These are phyloP conservation scores for Channallabes apus DNA, from an alignment of 2,797 vertebrate species.

Conservation along the genomic window DNA sequence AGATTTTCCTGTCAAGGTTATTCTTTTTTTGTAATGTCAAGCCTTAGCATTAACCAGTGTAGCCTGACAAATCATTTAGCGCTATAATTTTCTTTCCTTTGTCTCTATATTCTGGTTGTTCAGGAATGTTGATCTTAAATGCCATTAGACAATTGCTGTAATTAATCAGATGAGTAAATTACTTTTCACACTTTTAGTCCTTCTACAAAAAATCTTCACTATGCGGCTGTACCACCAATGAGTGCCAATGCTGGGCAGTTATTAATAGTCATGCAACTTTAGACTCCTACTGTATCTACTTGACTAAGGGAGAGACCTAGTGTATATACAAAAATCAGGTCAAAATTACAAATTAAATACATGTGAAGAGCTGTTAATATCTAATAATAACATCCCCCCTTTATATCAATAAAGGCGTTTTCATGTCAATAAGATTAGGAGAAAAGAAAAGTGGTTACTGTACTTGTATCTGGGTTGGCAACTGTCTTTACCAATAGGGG, in stretches of 20 bases:
- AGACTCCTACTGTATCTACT: constrained; percentile 3
- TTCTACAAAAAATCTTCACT: not conserved
- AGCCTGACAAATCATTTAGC: not conserved
- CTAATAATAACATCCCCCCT: not conserved
- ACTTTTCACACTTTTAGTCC: constrained; percentile 20
- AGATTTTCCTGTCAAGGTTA: not conserved
- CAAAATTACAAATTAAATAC: not conserved
- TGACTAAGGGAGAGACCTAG: not conserved
- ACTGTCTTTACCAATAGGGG: not conserved
- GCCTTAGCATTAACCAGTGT: not conserved
- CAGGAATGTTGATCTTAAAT: not conserved
- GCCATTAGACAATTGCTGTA: constrained; percentile 32
- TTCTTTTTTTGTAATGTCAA: constrained; percentile 6
- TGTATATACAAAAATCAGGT: not conserved
- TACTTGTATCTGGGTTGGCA: not conserved
- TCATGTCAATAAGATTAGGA: not conserved
- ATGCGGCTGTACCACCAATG: not conserved
- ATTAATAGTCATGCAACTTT: not conserved
- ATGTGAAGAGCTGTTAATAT: not conserved
- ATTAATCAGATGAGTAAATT: constrained; percentile 37
- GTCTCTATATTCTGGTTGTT: constrained; percentile 12
- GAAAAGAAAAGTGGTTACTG: not conserved
- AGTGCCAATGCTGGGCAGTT: not conserved
- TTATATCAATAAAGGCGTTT: not conserved
- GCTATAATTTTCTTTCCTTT: not conserved